A percentile compares a stretch with the other conserved stretches of the same genome.
phyloP scores from a whole-genome alignment of 2,888 invertebrate genomes.

The Amphipyra berbera region DNA sequence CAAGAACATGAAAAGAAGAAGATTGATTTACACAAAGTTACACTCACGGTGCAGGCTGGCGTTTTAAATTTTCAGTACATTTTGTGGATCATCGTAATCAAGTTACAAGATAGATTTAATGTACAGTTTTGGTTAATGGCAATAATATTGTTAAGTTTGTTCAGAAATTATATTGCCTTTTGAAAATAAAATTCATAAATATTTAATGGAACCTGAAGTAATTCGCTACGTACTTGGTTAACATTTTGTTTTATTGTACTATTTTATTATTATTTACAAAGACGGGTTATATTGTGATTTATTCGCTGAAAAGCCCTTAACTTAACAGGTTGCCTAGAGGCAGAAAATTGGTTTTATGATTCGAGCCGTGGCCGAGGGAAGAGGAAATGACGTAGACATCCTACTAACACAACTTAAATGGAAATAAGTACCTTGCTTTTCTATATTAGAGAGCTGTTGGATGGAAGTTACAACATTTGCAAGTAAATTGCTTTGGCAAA shows the following conservation, averaged over 20 bases:
- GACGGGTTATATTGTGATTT: slow-evolving; percentile 37
- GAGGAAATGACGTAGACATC: slow-evolving; percentile 64
- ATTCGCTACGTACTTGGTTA: slow-evolving; percentile 20
- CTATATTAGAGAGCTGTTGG: slow-evolving; percentile 1
- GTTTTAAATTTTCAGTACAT: too few relatives aligned
- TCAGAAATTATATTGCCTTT: background rate
- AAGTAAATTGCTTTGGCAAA: too few relatives aligned
- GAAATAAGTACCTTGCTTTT: slow-evolving; percentile 25
- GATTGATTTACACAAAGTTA: background rate
- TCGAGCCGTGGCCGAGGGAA: slow-evolving; percentile 49
- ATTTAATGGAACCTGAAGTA: slow-evolving; percentile 20
- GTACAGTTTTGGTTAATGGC: background rate
- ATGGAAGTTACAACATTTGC: background rate
- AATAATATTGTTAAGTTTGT: too few relatives aligned
- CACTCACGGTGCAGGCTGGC: too few relatives aligned
- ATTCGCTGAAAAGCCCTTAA: slow-evolving; percentile 49
- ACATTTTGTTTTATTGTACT: slow-evolving; percentile 36
- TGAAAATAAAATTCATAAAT: slow-evolving; percentile 19
- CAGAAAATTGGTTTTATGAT: slow-evolving; percentile 68
- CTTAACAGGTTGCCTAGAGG: slow-evolving; percentile 50
- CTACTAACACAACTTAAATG: slow-evolving; percentile 42
- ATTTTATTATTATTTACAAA: slow-evolving; percentile 19
- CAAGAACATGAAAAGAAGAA: background rate
- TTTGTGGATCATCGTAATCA: background rate
- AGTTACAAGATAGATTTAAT: background rate